Base-by-base conservation (phyloP, 2,888 invertebrate genomes). In the Leistus spinibarbis region DNA sequence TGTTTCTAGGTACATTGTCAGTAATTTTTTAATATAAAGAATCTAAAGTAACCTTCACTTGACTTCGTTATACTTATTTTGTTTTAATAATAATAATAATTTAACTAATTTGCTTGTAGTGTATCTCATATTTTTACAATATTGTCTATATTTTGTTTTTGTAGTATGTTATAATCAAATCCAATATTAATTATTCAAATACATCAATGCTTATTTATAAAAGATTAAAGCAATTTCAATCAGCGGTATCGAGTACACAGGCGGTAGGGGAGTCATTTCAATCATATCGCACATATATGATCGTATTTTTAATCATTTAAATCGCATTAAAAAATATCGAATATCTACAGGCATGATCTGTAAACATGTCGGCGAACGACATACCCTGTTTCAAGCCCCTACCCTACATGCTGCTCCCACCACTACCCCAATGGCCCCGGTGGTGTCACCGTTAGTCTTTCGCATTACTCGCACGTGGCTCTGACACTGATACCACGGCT, bases 271-370 rank as follows among this genome's bases (percentile, higher is more conserved):
- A 64, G 54, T 56, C 67, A 60, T 63, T 64, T 64, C 62, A 40
- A 73, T 64, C 60, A 56, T 73, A 73, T 67, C 67, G 60, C 53
- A 57, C 67, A 67, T 73, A 24, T 40, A 40, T 73, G 73, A 73
- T 73, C 73, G 65, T 20, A 73, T 67, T 67, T 73, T 73, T 66
- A 72, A 73, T 73, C 73, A 73, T 73, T 73, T 73, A 73, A 73
- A 73, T 73, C 73, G 73, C 73, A 73, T 73, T 73, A 73, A 73
- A 27, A 73, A 73, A 73, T 66, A 73, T 56, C 40, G 20, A 71
- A 67, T 73, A 73, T 73, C 73, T 73, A 66, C 53, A 24, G 65
- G 27, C 67, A 71, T 60, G 60, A 60, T 73, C 73, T 73, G 73
- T 73, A 73, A 73, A 73, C 67, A 71, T 54, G 54, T 24, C 71